phyloP scores from a whole-genome alignment of 2,888 invertebrate species.

The Buathra laborator region DNA sequence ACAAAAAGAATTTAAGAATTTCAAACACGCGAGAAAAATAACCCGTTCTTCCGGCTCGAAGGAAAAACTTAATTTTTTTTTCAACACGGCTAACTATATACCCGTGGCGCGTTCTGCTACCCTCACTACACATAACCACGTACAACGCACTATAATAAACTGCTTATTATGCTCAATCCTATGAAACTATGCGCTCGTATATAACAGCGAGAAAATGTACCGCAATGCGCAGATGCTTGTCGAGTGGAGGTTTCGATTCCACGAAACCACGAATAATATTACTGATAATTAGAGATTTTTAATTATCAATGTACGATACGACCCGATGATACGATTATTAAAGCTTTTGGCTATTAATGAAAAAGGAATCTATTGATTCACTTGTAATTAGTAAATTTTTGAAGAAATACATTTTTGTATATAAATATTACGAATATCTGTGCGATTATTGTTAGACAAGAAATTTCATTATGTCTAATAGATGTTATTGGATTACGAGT shows the following conservation, averaged over 20 bases:
- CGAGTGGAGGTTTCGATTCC: neutral
- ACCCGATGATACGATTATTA: too few species aligned
- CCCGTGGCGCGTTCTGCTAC: neutral
- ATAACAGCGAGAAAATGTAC: constrained; percentile 18
- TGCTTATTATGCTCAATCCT: constrained; percentile 19
- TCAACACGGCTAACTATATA: neutral
- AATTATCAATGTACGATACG: too few species aligned
- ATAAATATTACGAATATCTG: too few species aligned
- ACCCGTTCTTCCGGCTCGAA: neutral
- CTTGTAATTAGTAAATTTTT: too few species aligned
- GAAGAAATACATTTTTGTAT: too few species aligned
- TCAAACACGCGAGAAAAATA: constrained; percentile 16
- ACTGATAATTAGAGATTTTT: too few species aligned
- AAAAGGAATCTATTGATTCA: too few species aligned
- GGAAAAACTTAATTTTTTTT: constrained; percentile 10
- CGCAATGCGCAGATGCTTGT: constrained; percentile 20
- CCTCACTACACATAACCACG: neutral
- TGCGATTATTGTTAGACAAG: too few species aligned
- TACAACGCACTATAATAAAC: constrained; percentile 21
- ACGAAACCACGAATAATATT: too few species aligned
- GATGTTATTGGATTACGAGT: too few species aligned
- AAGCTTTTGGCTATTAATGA: too few species aligned
- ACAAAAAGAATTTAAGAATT: neutral
- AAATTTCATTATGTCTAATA: too few species aligned
- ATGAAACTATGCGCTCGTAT: neutral